A percentile compares a stretch with the other conserved stretches of the same genome.
phyloP scores from a whole-genome alignment of 2,888 invertebrate genomes.

The Acrobasis suavella region DNA sequence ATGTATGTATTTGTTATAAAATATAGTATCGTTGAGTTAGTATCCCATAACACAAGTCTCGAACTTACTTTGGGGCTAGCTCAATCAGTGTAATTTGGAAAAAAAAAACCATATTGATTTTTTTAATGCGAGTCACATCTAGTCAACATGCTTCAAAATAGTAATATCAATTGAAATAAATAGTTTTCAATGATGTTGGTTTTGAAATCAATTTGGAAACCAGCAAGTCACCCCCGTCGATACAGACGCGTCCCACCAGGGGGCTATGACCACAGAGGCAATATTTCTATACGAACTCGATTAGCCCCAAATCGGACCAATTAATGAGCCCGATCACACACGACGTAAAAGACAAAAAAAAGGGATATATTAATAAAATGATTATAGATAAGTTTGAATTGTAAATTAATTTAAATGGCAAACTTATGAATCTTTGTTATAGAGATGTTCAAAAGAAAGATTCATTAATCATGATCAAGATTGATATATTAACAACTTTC shows the following conservation, averaged over 20 bases:
- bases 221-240: constrained; percentile 11
- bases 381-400: background rate
- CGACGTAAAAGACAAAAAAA: constrained; percentile 6
- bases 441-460: constrained; percentile 4
- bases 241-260: constrained; percentile 16
- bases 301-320: constrained; percentile 6
- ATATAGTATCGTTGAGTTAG: too few species aligned
- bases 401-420: constrained; percentile 10
- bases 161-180: too few species aligned
- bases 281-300: constrained; percentile 9
- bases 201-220: background rate
- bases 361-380: background rate
- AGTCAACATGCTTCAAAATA: too few species aligned
- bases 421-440: constrained; percentile 9
- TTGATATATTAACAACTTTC: too few species aligned
- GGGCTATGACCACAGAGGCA: constrained; percentile 7
- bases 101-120: too few species aligned
- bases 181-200: too few species aligned
- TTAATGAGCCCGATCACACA: constrained; percentile 16
- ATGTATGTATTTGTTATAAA: too few species aligned
- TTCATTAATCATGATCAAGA: background rate
- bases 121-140: too few species aligned
- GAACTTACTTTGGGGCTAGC: too few species aligned
- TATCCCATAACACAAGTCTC: too few species aligned
- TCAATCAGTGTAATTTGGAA: too few species aligned